These are phyloP conservation scores for Pinctada fucata DNA, from an alignment of 2,888 invertebrate species.

Conservation along the genomic window DNA sequence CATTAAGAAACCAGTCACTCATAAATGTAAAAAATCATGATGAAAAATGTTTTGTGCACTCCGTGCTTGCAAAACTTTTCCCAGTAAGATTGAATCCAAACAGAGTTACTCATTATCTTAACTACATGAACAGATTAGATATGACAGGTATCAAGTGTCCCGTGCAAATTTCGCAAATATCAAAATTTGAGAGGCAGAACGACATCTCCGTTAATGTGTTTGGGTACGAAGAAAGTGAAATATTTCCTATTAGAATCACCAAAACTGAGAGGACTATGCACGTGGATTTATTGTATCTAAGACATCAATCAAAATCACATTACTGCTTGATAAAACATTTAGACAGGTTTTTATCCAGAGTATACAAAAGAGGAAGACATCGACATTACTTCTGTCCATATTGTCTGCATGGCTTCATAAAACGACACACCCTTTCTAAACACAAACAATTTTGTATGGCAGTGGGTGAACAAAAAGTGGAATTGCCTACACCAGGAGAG, in stretches of 20 bases:
- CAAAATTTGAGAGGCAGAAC: conserved; percentile 40
- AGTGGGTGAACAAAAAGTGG: conserved; percentile 40
- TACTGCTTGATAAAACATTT: conserved; percentile 33
- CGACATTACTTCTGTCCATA: conserved; percentile 38
- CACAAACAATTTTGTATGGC: conserved; percentile 37
- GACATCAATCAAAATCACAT: conserved; percentile 13
- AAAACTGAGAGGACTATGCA: conserved; percentile 18
- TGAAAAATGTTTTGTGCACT: conserved; percentile 44
- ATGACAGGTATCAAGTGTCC: conserved; percentile 34
- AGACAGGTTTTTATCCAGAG: conserved; percentile 25
- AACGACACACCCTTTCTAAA: conserved; percentile 20
- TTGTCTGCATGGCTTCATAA: conserved; percentile 43
- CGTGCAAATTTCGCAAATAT: conserved; percentile 29
- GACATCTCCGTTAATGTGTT: conserved; percentile 39
- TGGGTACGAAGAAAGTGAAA: conserved; percentile 30
- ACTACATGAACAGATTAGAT: conserved; percentile 32
- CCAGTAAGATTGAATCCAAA: conserved; percentile 21
- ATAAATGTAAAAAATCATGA: conserved; percentile 42
- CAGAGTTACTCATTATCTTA: conserved; percentile 28
- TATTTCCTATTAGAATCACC: conserved; percentile 26
- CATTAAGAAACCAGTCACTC: conserved; percentile 7
- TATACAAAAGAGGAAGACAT: conserved; percentile 12
- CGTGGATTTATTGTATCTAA: conserved; percentile 28
- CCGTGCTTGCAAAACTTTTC: conserved; percentile 33
- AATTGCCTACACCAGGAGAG: conserved; percentile 37